Base-by-base conservation (phyloP, 2,888 invertebrate species). In the Diaprepes abbreviatus region DNA sequence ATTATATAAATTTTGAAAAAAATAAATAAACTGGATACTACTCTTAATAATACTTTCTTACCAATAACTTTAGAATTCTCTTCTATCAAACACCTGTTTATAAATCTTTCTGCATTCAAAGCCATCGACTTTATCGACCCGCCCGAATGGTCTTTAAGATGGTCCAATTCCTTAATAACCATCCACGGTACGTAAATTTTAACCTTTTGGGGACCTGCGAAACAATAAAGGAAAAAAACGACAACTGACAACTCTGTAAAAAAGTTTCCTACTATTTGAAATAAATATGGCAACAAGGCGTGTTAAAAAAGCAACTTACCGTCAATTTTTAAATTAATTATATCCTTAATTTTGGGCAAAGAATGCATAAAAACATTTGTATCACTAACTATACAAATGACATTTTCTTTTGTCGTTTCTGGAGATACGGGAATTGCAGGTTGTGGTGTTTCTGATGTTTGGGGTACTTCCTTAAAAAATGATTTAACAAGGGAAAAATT, bases 171-270 rank as follows among this genome's bases (percentile, higher is more conserved):
- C 72, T 86, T 87, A 10, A 89, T 84, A 0, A 89, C 89, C 52
- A 89, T 85, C 89, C 89, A 89, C 0, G 89, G 89, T 0, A 89
- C 85, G 63, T 87, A 79, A 9, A 89, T 74, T 0, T 85, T 84
- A 0, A 87, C 86, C 40, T 71, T 68, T 16, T 73, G 74, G 6
- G 75, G 66, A 24, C 76, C 81, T 82, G 68, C 58, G 76, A 77
- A 57, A 57, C 1, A 12, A 21, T 24, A 28, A 9, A 12, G n/a
- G n/a, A n/a, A n/a, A n/a, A n/a, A n/a, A n/a, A n/a, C n/a, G n/a
- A n/a, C n/a, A n/a, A n/a, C n/a, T n/a, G n/a, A n/a, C n/a, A n/a
- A n/a, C n/a, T n/a, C n/a, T n/a, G n/a, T n/a, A n/a, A n/a, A n/a
- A n/a, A n/a, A n/a, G n/a, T n/a, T n/a, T n/a, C n/a, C n/a, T n/a